Evolutionary conservation across 1,140 invertebrate species (phyloP).

Genomic region (Caenorhabditis remanei): DNA sequence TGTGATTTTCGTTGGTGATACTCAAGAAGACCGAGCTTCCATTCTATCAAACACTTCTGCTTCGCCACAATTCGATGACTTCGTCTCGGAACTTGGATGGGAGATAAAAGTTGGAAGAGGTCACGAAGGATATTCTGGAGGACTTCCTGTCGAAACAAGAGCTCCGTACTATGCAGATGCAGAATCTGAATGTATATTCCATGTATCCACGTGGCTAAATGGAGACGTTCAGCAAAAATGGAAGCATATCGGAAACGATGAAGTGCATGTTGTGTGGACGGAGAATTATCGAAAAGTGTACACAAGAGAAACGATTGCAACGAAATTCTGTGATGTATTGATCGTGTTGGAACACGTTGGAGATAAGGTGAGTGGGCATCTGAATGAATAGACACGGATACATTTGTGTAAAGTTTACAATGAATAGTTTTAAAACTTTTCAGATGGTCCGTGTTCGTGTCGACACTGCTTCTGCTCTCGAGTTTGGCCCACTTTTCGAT

Average conservation of each 20-base stretch:
- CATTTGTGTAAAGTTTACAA: no score
- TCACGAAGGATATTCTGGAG: conserved; percentile 95
- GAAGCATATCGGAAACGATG: conserved; percentile 85
- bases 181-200: conserved; percentile 90
- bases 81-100: conserved; percentile 94
- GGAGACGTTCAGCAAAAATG: conserved; percentile 77
- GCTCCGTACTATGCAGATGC: conserved; percentile 97
- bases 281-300: conserved; percentile 92
- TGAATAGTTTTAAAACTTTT: not conserved
- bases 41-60: conserved; percentile 72
- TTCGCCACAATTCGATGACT: conserved; percentile 81
- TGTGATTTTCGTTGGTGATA: conserved; percentile 92
- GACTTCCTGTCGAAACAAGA: conserved; percentile 90
- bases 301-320: conserved; percentile 94
- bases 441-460: conserved; percentile 69
- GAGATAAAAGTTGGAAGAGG: conserved; percentile 88
- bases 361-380: conserved; percentile 2
- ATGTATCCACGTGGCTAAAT: conserved; percentile 97
- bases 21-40: conserved; percentile 84
- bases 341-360: conserved; percentile 91
- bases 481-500: conserved; percentile 95
- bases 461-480: conserved; percentile 82
- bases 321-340: conserved; percentile 98
- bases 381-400: no score
- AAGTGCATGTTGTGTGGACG: conserved; percentile 99